phyloP scores from a whole-genome alignment of 2,797 vertebrate genomes.

The Arnoldichthys spilopterus region DNA sequence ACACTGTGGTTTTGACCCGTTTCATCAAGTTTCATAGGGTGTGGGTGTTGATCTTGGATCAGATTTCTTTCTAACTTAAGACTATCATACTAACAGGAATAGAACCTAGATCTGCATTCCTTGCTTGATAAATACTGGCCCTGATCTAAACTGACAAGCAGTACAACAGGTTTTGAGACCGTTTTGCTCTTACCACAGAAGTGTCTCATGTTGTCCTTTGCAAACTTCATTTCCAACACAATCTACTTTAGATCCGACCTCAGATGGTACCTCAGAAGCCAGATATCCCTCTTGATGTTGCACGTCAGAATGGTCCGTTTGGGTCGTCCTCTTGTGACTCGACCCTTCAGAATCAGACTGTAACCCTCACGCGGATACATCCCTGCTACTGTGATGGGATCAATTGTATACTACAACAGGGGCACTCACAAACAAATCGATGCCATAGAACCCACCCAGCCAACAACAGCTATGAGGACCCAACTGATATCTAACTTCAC shows the following conservation, averaged over 20 bases:
- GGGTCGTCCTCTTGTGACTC: constrained; percentile 23
- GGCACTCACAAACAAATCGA: constrained; percentile 65
- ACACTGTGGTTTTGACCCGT: background rate
- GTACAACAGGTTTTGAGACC: constrained; percentile 16
- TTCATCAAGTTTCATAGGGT: too few species aligned
- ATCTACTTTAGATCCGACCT: background rate
- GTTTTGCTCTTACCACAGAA: constrained; percentile 40
- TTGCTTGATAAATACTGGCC: too few species aligned
- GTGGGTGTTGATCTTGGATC: too few species aligned
- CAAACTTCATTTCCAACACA: background rate
- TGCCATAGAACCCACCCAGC: background rate
- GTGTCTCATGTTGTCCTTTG: constrained; percentile 17
- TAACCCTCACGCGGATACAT: constrained; percentile 30
- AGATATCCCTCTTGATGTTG: constrained; percentile 18
- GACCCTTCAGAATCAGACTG: constrained; percentile 23
- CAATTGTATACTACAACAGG: constrained; percentile 66
- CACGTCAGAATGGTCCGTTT: background rate
- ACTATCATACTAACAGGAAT: too few species aligned
- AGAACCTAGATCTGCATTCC: too few species aligned
- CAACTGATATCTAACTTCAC: background rate
- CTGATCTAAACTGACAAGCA: background rate
- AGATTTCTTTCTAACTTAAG: too few species aligned
- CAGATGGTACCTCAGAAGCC: constrained; percentile 18
- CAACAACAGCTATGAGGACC: background rate
- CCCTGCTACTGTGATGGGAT: constrained; percentile 58